Conservation (phyloP, 2,888 invertebrate genomes). For the Epistrophe eligans region DNA sequence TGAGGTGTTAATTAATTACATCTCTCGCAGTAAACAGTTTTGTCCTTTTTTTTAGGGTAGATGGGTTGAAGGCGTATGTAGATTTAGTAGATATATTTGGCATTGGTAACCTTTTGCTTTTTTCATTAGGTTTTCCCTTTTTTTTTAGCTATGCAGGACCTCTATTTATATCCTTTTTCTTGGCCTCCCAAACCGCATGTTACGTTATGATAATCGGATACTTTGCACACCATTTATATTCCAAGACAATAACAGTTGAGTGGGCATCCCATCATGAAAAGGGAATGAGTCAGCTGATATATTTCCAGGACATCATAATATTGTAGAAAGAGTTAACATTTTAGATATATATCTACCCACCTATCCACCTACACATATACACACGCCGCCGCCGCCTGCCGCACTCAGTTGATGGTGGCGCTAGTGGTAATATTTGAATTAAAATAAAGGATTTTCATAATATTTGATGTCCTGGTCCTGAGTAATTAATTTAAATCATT, state of each 20-base stretch:
- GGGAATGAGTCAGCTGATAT: constrained; percentile 49
- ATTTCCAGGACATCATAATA: constrained; percentile 32
- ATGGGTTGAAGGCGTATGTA: constrained; percentile 61
- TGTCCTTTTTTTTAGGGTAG: constrained; percentile 11
- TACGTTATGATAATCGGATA: constrained; percentile 72
- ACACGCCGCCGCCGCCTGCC: background rate
- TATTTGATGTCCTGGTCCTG: constrained; percentile 65
- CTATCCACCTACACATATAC: background rate
- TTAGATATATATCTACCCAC: background rate
- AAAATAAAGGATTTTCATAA: constrained; percentile 55
- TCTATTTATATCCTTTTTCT: constrained; percentile 42
- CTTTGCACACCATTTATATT: constrained; percentile 74
- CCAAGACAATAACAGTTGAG: constrained; percentile 60
- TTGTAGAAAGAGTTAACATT: constrained; percentile 12
- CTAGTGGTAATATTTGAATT: background rate
- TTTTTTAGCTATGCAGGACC: constrained; percentile 15
- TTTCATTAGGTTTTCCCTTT: constrained; percentile 36
- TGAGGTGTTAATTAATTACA: constrained; percentile 74
- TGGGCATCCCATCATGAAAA: constrained; percentile 26
- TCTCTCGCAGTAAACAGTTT: constrained; percentile 69
- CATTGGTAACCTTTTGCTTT: constrained; percentile 53
- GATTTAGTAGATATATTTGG: constrained; percentile 52
- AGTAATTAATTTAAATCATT: constrained; percentile 75
- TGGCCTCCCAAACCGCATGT: constrained; percentile 61
- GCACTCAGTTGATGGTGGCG: background rate